These are phyloP conservation scores for Oreohelix idahoensis DNA, from an alignment of 1,140 invertebrate species.

Conservation along the genomic window DNA sequence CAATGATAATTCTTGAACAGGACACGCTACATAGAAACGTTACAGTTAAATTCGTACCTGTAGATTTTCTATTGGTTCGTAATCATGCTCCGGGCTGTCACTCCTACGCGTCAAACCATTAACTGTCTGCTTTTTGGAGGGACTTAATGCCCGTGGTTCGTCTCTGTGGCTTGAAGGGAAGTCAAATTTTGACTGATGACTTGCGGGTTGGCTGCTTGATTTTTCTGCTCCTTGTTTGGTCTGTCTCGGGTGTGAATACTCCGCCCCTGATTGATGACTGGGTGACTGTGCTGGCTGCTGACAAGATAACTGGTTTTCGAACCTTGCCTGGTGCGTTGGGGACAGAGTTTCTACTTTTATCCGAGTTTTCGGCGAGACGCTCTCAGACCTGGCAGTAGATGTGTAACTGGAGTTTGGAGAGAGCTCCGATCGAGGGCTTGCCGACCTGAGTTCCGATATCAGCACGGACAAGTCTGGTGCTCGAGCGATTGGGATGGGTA, in stretches of 20 bases:
- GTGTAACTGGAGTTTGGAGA: slow-evolving; percentile 27
- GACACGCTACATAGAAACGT: not conserved
- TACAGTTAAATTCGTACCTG: slow-evolving; percentile 14
- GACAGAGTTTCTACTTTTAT: not conserved
- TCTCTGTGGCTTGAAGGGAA: not conserved
- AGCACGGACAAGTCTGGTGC: slow-evolving; percentile 37
- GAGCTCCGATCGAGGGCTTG: not conserved
- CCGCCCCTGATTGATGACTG: not conserved
- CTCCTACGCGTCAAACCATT: slow-evolving; percentile 15
- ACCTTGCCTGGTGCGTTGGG: not conserved
- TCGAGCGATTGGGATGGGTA: not conserved
- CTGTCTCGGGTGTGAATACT: not conserved
- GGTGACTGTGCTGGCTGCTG: not conserved
- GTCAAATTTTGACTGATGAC: not conserved
- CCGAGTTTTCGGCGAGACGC: not conserved
- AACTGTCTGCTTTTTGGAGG: not conserved
- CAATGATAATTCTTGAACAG: no score
- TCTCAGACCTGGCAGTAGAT: slow-evolving; percentile 12
- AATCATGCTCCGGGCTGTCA: slow-evolving; percentile 50
- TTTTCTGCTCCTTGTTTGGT: not conserved
- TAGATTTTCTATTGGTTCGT: slow-evolving; percentile 53
- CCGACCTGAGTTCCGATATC: slow-evolving; percentile 35
- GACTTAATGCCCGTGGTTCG: not conserved
- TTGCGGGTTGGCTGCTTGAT: not conserved
- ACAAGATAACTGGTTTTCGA: not conserved